Evolutionary conservation across 2,888 invertebrate genomes (phyloP).

Genomic region (Trichopria drosophilae): DNA sequence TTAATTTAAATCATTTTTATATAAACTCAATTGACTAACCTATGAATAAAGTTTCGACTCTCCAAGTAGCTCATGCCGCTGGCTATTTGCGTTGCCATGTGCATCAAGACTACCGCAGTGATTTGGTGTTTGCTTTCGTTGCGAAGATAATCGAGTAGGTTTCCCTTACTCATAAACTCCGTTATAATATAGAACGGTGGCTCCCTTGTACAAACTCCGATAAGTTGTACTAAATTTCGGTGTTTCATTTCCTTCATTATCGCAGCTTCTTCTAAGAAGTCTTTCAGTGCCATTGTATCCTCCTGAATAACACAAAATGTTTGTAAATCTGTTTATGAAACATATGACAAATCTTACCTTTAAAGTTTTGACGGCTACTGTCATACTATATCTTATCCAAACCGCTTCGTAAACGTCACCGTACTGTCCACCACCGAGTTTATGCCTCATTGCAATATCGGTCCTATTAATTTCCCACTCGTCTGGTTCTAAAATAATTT

Average conservation of each 20-base stretch:
- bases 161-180: slow-evolving; percentile 99
- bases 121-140: slow-evolving; percentile 83
- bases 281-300: slow-evolving; percentile 99
- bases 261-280: slow-evolving; percentile 97
- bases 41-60: slow-evolving; percentile 92
- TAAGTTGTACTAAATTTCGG: slow-evolving; percentile 94
- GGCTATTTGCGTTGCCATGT: slow-evolving; percentile 99
- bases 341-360: slow-evolving; percentile 64
- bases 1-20: not conserved
- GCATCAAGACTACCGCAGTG: slow-evolving; percentile 94
- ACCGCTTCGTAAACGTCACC: slow-evolving; percentile 97
- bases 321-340: not conserved
- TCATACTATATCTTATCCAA: slow-evolving; percentile 93
- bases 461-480: slow-evolving; percentile 98
- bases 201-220: slow-evolving; percentile 97
- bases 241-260: slow-evolving; percentile 99
- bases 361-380: slow-evolving; percentile 97
- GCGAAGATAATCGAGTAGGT: slow-evolving; percentile 92
- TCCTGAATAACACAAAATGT: slow-evolving; percentile 62
- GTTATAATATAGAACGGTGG: slow-evolving; percentile 99
- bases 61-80: slow-evolving; percentile 99
- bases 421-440: slow-evolving; percentile 92
- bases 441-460: slow-evolving; percentile 97
- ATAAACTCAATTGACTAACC: slow-evolving; percentile 55
- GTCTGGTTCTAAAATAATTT: slow-evolving; percentile 69